These are phyloP conservation scores for Forficula auricularia DNA, from an alignment of 1,140 invertebrate genomes.

Conservation along the genomic window DNA sequence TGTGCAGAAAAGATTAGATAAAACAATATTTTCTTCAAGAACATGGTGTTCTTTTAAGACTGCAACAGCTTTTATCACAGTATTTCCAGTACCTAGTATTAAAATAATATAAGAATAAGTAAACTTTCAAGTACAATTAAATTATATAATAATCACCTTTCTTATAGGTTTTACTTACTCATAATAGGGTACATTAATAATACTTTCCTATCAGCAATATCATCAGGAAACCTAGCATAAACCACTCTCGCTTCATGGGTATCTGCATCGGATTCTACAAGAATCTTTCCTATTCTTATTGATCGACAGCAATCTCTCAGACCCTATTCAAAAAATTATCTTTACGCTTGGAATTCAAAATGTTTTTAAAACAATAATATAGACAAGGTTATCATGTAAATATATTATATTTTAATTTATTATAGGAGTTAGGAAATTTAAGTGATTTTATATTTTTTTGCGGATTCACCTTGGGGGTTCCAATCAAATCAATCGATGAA, in stretches of 20 bases:
- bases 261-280: slow-evolving; percentile 91
- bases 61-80: slow-evolving; percentile 81
- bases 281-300: slow-evolving; percentile 92
- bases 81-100: slow-evolving; percentile 66
- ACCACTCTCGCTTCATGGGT: slow-evolving; percentile 92
- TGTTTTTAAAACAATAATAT: too few relatives aligned
- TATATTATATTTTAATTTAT: too few relatives aligned
- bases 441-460: too few relatives aligned
- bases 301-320: slow-evolving; percentile 92
- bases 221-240: slow-evolving; percentile 94
- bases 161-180: slow-evolving; percentile 39
- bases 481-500: too few relatives aligned
- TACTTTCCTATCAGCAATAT: slow-evolving; percentile 76
- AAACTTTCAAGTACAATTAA: background rate
- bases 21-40: slow-evolving; percentile 79
- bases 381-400: too few relatives aligned
- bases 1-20: slow-evolving; percentile 93
- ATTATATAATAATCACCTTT: background rate
- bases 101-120: slow-evolving; percentile 6
- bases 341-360: background rate
- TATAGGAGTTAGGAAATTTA: slow-evolving; percentile 7
- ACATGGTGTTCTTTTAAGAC: slow-evolving; percentile 87
- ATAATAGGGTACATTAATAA: slow-evolving; percentile 98
- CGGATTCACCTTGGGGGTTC: too few relatives aligned
- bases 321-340: slow-evolving; percentile 46